Conservation (phyloP, 2,888 invertebrate genomes). For the Catocala fraxini region DNA sequence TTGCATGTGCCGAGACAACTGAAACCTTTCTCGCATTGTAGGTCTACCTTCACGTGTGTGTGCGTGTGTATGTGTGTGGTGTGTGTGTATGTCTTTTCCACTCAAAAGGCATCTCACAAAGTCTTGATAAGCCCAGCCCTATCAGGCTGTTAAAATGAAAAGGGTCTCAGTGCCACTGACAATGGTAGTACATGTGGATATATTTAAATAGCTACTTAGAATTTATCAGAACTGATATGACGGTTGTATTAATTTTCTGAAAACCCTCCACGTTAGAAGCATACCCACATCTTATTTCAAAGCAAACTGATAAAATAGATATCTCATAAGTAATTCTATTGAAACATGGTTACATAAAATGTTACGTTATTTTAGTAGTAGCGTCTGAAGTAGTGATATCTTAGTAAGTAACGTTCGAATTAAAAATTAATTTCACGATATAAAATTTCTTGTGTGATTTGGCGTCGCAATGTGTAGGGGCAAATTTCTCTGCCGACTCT, state of each 20-base stretch:
- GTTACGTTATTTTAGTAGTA: constrained; percentile 25
- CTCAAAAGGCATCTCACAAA: constrained; percentile 59
- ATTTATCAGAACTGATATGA: constrained; percentile 33
- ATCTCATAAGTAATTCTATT: constrained; percentile 6
- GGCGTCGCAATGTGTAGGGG: constrained; percentile 61
- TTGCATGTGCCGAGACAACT: constrained; percentile 55
- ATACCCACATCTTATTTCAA: constrained; percentile 1
- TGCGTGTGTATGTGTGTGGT: constrained; percentile 30
- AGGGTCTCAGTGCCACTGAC: constrained; percentile 57
- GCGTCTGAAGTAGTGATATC: constrained; percentile 50
- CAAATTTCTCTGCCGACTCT: constrained; percentile 66
- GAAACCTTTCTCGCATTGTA: constrained; percentile 52
- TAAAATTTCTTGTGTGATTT: constrained; percentile 76
- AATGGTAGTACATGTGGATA: constrained; percentile 47
- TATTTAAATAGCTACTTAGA: constrained; percentile 50
- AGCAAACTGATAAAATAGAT: neutral
- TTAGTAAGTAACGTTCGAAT: constrained; percentile 58
- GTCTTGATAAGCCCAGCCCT: constrained; percentile 62
- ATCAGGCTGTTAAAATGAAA: constrained; percentile 60
- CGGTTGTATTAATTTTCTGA: constrained; percentile 24
- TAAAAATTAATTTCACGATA: constrained; percentile 77
- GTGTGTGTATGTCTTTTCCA: constrained; percentile 51
- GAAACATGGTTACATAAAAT: constrained; percentile 16
- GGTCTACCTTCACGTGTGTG: constrained; percentile 1
- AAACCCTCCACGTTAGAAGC: constrained; percentile 15